Base-by-base conservation (phyloP, 2,888 invertebrate species). In the Halictus ligatus region DNA sequence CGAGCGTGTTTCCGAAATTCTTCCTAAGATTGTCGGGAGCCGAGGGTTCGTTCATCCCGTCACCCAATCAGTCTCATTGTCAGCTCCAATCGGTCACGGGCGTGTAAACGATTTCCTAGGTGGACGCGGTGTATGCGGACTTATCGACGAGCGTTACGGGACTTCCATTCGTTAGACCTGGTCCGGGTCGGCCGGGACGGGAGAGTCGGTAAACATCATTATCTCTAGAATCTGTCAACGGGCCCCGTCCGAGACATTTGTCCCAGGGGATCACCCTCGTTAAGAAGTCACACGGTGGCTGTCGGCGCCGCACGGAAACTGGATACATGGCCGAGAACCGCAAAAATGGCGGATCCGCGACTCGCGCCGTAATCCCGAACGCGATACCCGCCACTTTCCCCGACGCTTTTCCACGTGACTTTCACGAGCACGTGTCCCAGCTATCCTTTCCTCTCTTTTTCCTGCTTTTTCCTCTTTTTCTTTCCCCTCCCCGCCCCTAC, bases 131-230 rank as follows among this genome's bases (percentile, higher is more conserved):
- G 35, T 67, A 54, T 64, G 81, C 74, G 76, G 90, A 88, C 83
- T 88, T 89, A 89, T 87, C 87, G 86, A 80, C 86, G 58, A 87
- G 25, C 80, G 86, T 60, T 75, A 74, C 35, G 76, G 73, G 25
- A 25, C 75, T 75, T 73, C 60, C 77, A 77, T 81, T 83, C 81
- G 87, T 87, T 84, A 72, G 67, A 60, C 29, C 25, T 46, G 35
- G 50, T 60, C 78, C 13, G 40, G 71, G 71, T 69, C 60, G 69
- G 18, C 46, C n/a, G 73, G 74, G 35, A 12, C 71, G 80, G 60
- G 48, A 69, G 69, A 54, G 85, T 84, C 75, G 79, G 85, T 85
- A 91, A 90, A 89, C 87, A 91, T 91, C 91, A 83, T 91, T 91
- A 91, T 83, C 86, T 84, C 81, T 60, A 73, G 82, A 81, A 89